A percentile compares a stretch with the other conserved stretches of the same genome.
These are phyloP conservation scores for Hydrotaea diabolus DNA, from an alignment of 2,888 invertebrate genomes.

Conservation along the genomic window DNA sequence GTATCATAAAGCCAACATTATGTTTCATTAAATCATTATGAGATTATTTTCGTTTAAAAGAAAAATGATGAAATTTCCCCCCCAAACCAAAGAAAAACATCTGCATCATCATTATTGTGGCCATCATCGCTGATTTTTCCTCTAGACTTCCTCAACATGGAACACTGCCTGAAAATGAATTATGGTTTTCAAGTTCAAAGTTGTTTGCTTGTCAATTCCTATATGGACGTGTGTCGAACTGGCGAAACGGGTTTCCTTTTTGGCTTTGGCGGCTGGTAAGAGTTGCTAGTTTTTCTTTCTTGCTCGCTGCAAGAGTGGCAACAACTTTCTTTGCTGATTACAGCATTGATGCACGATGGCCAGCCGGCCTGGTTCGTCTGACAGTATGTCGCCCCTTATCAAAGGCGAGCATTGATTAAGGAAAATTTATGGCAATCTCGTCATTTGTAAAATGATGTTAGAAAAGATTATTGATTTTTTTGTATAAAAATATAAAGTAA, in stretches of 20 bases:
- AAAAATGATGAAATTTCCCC: neutral
- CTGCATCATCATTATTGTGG: neutral
- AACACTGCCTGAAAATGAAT: constrained; percentile 17
- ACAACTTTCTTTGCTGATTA: constrained; percentile 64
- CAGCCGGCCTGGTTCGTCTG: neutral
- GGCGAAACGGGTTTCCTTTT: neutral
- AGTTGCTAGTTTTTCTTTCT: no score
- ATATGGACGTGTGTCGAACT: neutral
- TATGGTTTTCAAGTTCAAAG: constrained; percentile 62
- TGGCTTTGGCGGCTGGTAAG: neutral
- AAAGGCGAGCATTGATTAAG: neutral
- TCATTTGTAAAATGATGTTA: neutral
- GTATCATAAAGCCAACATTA: neutral
- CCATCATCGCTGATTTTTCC: neutral
- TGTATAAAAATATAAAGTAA: neutral
- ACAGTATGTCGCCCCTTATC: neutral
- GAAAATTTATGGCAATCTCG: constrained; percentile 11
- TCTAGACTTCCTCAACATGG: constrained; percentile 4
- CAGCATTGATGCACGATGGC: constrained; percentile 50
- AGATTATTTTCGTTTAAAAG: neutral
- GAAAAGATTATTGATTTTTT: neutral
- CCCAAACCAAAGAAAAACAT: neutral
- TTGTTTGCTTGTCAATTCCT: constrained; percentile 48
- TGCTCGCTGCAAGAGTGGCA: neutral
- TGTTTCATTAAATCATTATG: constrained; percentile 18